Evolutionary conservation across 2,888 invertebrate genomes (phyloP), one percentile per base, ranked within the genome.

Genomic region (Diabrotica balteata): DNA sequence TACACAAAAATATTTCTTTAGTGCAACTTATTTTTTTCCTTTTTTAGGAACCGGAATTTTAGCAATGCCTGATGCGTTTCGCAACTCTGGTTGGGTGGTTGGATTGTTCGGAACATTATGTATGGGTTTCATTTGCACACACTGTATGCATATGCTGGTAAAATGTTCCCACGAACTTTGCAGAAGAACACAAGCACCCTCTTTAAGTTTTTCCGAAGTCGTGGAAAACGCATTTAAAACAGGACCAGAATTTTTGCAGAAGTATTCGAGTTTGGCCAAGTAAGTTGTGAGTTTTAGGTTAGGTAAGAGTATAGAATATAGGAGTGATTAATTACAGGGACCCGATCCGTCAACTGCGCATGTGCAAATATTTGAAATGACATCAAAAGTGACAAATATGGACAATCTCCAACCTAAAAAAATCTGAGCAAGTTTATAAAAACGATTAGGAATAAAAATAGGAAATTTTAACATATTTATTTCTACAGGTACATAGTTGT

Each of bases 1-100:
- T 32, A 5, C 32, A 32, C 32, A 32, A 32, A 32, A 4, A 32
- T 32, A 32, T 32, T 32, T 32, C 5, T 32, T 32, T 2, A 17
- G 17, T 17, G 17, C 17, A 17, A 17, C 17, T 17, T 17, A 32
- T 32, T 32, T 32, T 4, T 32, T 89, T 80, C 10, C 10, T 11
- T 22, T 11, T 60, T 9, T 79, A 80, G 97, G 97, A 7, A 97
- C 98, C 0, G 98, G 98, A 6, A 96, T 98, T 75, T 86, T 98
- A 74, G 98, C 98, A 7, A 95, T 99, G 94, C 98, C 98, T 6
- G 91, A 95, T 85, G 97, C 96, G 11, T 94, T 97, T 81, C 91
- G 92, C 82, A 94, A 97, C 86, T 92, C 96, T 65, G 97, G 97
- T 9, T 86, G 97, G 66, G 88, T 77, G 79, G 89, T 96, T 69